Evolutionary conservation across 2,888 invertebrate genomes (phyloP).

Genomic region (Lithophane semibrunnea): DNA sequence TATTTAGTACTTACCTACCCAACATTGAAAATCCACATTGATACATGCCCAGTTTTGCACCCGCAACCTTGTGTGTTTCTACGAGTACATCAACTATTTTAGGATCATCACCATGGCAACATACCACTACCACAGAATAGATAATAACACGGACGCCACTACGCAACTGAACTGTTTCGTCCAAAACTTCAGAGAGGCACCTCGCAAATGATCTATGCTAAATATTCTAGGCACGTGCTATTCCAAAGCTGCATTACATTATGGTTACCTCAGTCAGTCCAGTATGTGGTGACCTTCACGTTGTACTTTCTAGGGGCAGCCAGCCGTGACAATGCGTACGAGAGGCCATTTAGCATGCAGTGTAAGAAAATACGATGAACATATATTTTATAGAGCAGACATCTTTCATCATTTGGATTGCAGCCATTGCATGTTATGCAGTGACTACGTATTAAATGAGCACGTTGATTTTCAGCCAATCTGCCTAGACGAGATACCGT

Average conservation of each 20-base stretch:
- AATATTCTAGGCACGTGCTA: conserved; percentile 42
- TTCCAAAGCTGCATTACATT: conserved; percentile 39
- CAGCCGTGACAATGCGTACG: conserved; percentile 59
- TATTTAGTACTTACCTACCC: not conserved
- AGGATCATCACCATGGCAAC: not conserved
- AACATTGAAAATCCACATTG: not conserved
- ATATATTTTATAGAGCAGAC: conserved; percentile 7
- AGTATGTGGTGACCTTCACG: conserved; percentile 68
- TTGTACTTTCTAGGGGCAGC: conserved; percentile 70
- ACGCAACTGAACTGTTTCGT: conserved; percentile 7
- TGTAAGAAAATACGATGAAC: conserved; percentile 46
- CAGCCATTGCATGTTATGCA: not conserved
- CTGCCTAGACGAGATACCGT: not conserved
- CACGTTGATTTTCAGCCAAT: not conserved
- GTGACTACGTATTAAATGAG: not conserved
- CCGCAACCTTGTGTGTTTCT: conserved; percentile 3
- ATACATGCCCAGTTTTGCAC: not conserved
- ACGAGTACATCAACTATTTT: conserved; percentile 11
- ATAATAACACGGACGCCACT: not conserved
- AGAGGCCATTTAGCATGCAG: conserved; percentile 38
- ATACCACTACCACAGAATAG: not conserved
- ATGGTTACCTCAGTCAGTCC: conserved; percentile 51
- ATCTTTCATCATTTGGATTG: not conserved
- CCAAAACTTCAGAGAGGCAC: conserved; percentile 16
- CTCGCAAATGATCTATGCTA: conserved; percentile 1